phyloP scores from a whole-genome alignment of 2,888 invertebrate species.

The Xestia sexstrigata region DNA sequence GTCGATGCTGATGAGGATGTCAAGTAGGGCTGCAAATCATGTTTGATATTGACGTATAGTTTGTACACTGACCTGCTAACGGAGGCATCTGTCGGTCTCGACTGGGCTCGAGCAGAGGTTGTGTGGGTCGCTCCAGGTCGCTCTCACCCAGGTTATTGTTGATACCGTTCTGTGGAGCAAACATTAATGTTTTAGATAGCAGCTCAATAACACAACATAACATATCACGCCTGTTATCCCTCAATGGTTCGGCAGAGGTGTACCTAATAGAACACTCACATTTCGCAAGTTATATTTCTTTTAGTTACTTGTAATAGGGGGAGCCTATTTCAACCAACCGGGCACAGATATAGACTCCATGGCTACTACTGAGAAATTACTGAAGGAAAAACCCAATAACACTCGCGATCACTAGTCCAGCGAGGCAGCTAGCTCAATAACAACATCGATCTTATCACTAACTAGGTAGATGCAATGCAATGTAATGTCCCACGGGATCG shows the following conservation, averaged over 20 bases:
- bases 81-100: slow-evolving; percentile 85
- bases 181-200: neutral
- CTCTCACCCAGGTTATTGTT: slow-evolving; percentile 38
- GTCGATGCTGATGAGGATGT: neutral
- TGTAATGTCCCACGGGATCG: too few relatives aligned
- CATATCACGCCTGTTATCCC: neutral
- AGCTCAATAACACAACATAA: neutral
- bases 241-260: neutral
- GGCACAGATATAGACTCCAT: neutral
- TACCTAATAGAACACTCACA: neutral
- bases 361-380: neutral
- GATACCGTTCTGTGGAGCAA: slow-evolving; percentile 63
- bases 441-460: too few relatives aligned
- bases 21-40: neutral
- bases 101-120: slow-evolving; percentile 87
- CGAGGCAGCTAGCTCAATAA: neutral
- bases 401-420: neutral
- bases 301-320: neutral
- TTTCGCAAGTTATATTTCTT: neutral
- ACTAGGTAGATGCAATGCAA: too few relatives aligned
- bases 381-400: neutral
- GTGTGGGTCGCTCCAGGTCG: slow-evolving; percentile 65
- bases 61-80: slow-evolving; percentile 78
- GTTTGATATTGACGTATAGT: neutral
- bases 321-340: neutral